These are phyloP conservation scores for Bellardia pandia DNA, from an alignment of 2,888 invertebrate species.

Conservation along the genomic window DNA sequence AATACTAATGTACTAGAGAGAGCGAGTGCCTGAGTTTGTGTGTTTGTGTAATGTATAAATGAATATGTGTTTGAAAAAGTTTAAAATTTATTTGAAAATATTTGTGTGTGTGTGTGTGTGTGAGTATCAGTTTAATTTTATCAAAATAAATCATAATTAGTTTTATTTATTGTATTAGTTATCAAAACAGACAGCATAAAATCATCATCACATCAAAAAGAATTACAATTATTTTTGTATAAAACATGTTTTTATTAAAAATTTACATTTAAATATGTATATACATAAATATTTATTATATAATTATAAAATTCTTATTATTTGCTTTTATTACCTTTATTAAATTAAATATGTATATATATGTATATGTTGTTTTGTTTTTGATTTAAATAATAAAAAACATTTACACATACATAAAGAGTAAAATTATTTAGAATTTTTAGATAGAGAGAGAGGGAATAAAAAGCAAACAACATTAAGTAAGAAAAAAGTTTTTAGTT, in stretches of 20 bases:
- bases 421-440: not conserved
- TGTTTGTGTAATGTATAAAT: not conserved
- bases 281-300: not conserved
- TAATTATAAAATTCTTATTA: not conserved
- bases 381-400: not conserved
- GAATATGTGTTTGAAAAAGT: not conserved
- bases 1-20: too few relatives aligned
- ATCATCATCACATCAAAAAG: slow-evolving; percentile 4
- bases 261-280: slow-evolving; percentile 1
- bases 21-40: not conserved
- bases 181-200: slow-evolving; percentile 11
- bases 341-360: not conserved
- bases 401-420: not conserved
- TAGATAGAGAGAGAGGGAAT: not conserved
- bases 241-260: not conserved
- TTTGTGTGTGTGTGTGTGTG: not conserved
- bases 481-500: not conserved
- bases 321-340: not conserved
- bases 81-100: not conserved
- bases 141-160: not conserved
- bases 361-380: not conserved
- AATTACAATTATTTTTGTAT: not conserved
- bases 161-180: not conserved
- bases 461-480: slow-evolving; percentile 10
- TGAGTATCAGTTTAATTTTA: not conserved